Evolutionary conservation across 2,888 invertebrate species (phyloP).

Genomic region (Zele albiditarsus): DNA sequence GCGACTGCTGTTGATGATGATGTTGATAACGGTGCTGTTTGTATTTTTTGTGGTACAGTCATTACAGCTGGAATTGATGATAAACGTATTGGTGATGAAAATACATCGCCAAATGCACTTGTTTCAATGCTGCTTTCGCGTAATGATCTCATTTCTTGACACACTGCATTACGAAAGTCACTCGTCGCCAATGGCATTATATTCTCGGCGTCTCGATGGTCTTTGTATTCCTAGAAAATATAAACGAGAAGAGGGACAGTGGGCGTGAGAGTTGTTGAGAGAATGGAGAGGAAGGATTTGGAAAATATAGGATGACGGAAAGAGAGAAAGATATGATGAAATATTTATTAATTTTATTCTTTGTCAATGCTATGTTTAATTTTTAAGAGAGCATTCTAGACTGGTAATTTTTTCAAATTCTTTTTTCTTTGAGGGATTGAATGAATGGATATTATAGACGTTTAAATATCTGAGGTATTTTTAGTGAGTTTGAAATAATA

Average conservation of each 20-base stretch:
- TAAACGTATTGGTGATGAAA: constrained; percentile 46
- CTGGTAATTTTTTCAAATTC: not conserved
- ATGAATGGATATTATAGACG: too few species aligned
- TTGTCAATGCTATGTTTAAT: not conserved
- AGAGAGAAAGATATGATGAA: not conserved
- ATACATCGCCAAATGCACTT: constrained; percentile 59
- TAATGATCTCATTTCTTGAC: constrained; percentile 84
- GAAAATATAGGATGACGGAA: not conserved
- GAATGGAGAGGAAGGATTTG: not conserved
- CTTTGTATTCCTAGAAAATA: constrained; percentile 86
- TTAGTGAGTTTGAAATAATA: too few species aligned
- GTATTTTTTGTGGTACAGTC: constrained; percentile 46
- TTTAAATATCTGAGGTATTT: too few species aligned
- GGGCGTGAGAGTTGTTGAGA: too few species aligned
- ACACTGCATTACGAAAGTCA: constrained; percentile 87
- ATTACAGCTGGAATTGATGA: constrained; percentile 50
- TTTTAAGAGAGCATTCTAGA: not conserved
- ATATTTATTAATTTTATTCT: not conserved
- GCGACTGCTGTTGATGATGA: not conserved
- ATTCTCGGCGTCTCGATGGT: constrained; percentile 92
- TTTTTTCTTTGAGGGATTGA: not conserved
- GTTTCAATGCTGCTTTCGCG: constrained; percentile 75
- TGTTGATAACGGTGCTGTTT: not conserved
- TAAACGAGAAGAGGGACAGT: constrained; percentile 47
- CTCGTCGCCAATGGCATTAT: constrained; percentile 90